Evolutionary conservation across 2,888 invertebrate species (phyloP).

Genomic region (Brenthis ino): DNA sequence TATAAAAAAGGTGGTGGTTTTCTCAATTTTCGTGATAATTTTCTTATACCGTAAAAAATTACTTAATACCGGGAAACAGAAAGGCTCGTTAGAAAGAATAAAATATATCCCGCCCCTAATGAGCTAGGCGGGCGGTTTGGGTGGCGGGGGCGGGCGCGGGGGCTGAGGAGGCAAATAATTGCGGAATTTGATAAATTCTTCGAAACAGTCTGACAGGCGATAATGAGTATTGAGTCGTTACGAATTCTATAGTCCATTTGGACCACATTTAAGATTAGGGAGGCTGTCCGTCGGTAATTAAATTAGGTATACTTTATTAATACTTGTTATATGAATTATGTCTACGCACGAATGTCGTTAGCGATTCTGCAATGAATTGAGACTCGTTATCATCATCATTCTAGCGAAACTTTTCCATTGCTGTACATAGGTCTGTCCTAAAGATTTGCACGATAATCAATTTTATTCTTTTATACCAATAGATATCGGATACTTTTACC

Average conservation of each 20-base stretch:
- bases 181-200: slow-evolving; percentile 35
- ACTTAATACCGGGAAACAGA: slow-evolving; percentile 26
- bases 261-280: slow-evolving; percentile 2
- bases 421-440: too few species aligned
- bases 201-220: slow-evolving; percentile 29
- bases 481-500: too few species aligned
- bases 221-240: slow-evolving; percentile 31
- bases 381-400: too few species aligned
- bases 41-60: slow-evolving; percentile 22
- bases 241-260: slow-evolving; percentile 7
- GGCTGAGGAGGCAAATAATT: slow-evolving; percentile 17
- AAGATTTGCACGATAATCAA: too few species aligned
- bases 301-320: too few species aligned
- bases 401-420: too few species aligned
- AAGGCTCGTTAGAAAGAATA: slow-evolving; percentile 36
- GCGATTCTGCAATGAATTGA: too few species aligned
- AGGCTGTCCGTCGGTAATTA: neutral
- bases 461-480: too few species aligned
- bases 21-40: slow-evolving; percentile 17
- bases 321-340: too few species aligned
- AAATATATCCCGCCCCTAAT: slow-evolving; percentile 36
- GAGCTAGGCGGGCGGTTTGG: slow-evolving; percentile 20
- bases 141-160: neutral
- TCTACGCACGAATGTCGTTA: too few species aligned
- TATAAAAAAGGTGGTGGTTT: slow-evolving; percentile 7